Evolutionary conservation across 2,797 vertebrate genomes (phyloP).

Genomic region (Cheirogaleus major): DNA sequence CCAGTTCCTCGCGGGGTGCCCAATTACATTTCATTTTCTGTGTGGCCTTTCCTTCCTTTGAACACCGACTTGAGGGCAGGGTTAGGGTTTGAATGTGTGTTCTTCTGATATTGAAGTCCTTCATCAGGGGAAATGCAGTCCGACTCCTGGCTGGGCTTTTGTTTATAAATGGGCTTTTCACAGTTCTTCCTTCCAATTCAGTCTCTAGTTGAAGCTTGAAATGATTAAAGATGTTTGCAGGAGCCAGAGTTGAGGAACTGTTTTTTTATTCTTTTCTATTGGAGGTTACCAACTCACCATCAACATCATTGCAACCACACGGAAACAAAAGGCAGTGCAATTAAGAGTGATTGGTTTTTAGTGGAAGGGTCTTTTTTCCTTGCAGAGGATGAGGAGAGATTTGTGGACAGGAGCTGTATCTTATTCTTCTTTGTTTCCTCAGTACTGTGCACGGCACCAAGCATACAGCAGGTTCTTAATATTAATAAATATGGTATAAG

Average conservation of each 20-base stretch:
- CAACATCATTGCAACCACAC: not conserved
- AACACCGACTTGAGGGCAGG: slow-evolving; percentile 5
- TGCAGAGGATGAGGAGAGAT: not conserved
- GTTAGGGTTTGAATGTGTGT: not conserved
- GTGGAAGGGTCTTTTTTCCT: not conserved
- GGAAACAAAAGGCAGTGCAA: not conserved
- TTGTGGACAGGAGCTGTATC: not conserved
- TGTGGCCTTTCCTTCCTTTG: slow-evolving; percentile 33
- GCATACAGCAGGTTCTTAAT: not conserved
- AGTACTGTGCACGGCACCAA: not conserved
- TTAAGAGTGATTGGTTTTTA: not conserved
- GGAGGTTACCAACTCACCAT: not conserved
- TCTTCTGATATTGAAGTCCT: not conserved
- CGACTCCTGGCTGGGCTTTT: slow-evolving; percentile 37
- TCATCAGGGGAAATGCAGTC: not conserved
- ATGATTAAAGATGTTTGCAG: slow-evolving; percentile 53
- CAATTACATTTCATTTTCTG: slow-evolving; percentile 46
- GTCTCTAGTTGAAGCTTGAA: slow-evolving; percentile 40
- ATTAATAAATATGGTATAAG: slow-evolving; percentile 54
- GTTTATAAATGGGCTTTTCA: slow-evolving; percentile 58
- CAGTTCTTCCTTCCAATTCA: slow-evolving; percentile 28
- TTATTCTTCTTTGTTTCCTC: slow-evolving; percentile 22
- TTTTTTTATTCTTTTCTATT: not conserved
- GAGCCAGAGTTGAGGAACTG: slow-evolving; percentile 28
- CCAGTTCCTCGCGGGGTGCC: slow-evolving; percentile 2